phyloP scores from a whole-genome alignment of 2,888 invertebrate species.

The Aspidiotus rigidus region DNA sequence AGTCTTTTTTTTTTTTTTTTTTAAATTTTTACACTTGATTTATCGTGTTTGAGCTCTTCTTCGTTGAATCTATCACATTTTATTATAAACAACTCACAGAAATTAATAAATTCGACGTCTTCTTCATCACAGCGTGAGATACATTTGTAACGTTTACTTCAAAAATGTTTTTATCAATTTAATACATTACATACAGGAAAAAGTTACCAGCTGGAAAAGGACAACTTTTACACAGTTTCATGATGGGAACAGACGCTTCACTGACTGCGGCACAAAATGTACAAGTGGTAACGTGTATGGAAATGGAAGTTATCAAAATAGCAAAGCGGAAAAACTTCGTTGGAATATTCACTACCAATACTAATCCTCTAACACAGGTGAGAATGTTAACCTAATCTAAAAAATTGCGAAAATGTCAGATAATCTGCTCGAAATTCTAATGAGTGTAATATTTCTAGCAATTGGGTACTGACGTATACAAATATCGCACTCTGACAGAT shows the following conservation, averaged over 20 bases:
- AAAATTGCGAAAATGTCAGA: neutral
- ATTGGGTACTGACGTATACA: constrained; percentile 67
- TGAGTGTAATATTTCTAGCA: constrained; percentile 51
- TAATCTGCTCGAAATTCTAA: neutral
- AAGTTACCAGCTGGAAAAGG: constrained; percentile 56
- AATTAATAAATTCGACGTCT: neutral
- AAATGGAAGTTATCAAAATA: constrained; percentile 59
- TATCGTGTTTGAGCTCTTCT: too few species aligned
- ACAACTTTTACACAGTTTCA: constrained; percentile 70
- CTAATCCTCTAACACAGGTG: constrained; percentile 79
- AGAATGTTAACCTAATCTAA: constrained; percentile 28
- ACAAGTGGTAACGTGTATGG: constrained; percentile 66
- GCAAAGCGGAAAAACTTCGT: constrained; percentile 57
- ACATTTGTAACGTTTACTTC: neutral
- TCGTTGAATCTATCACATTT: too few species aligned
- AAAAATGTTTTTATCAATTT: constrained; percentile 2
- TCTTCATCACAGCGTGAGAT: neutral
- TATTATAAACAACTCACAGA: too few species aligned
- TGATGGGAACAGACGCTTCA: constrained; percentile 70
- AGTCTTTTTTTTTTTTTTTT: too few species aligned
- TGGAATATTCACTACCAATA: constrained; percentile 78
- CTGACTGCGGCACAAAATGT: constrained; percentile 66
- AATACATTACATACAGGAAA: constrained; percentile 38
- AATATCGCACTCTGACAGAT: constrained; percentile 64
- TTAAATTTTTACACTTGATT: too few species aligned